Conservation (phyloP, 53 echinoderm and acorn worm genomes). For the Glandiceps talaboti region DNA sequence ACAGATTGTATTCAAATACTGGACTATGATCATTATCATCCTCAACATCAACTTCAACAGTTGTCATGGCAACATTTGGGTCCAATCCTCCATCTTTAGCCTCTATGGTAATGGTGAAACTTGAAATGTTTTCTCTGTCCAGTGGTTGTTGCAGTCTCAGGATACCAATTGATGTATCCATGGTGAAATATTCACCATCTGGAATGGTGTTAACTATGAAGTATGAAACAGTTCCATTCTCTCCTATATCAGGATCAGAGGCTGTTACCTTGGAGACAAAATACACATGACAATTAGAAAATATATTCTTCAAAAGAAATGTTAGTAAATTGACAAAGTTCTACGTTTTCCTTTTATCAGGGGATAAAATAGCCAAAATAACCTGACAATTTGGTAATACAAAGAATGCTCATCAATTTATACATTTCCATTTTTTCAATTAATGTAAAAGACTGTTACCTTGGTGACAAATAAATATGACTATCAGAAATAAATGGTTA, state of each 20-base stretch:
- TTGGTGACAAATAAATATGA: too few relatives aligned
- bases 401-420: too few relatives aligned
- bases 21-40: conserved; percentile 75
- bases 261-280: not conserved
- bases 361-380: too few relatives aligned
- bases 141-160: conserved; percentile 10
- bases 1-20: conserved; percentile 11
- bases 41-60: conserved; percentile 35
- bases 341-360: too few relatives aligned
- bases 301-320: too few relatives aligned
- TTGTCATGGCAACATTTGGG: conserved; percentile 27
- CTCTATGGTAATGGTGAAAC: conserved; percentile 39
- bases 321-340: too few relatives aligned
- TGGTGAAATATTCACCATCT: not conserved
- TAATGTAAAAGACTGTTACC: too few relatives aligned
- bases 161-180: not conserved
- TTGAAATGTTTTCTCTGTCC: conserved; percentile 57
- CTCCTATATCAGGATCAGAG: not conserved
- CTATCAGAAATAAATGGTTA: too few relatives aligned
- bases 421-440: too few relatives aligned
- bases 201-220: not conserved
- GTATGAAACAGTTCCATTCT: not conserved
- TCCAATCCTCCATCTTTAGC: conserved; percentile 56
- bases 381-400: too few relatives aligned
- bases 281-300: too few relatives aligned